These are phyloP conservation scores for Lamprologus ornatipinnis DNA, from an alignment of 2,113 vertebrate genomes.

Conservation along the genomic window DNA sequence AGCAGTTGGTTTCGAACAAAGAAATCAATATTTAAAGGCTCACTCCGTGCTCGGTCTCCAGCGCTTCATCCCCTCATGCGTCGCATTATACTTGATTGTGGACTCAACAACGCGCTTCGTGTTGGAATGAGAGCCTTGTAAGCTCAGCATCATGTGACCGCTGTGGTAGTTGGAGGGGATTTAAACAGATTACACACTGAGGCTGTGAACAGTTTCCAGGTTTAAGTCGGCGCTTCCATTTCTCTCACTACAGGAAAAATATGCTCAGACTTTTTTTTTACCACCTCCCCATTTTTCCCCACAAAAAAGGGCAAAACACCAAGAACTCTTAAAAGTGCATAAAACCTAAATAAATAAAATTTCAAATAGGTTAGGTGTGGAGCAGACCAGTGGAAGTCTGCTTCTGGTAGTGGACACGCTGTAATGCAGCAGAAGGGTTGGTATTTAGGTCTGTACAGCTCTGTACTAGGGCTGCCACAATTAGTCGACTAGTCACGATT, in stretches of 20 bases:
- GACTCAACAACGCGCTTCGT: neutral
- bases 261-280: neutral
- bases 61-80: slow-evolving; percentile 25
- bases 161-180: neutral
- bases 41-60: slow-evolving; percentile 35
- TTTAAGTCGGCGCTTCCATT: neutral
- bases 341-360: neutral
- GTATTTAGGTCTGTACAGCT: neutral
- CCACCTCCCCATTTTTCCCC: neutral
- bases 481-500: too few relatives aligned
- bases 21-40: slow-evolving; percentile 64
- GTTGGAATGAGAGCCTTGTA: neutral
- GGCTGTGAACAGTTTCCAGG: neutral
- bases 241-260: neutral
- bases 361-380: neutral
- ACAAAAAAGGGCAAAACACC: neutral
- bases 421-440: neutral
- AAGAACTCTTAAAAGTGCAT: neutral
- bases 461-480: too few relatives aligned
- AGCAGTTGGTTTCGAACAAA: slow-evolving; percentile 58
- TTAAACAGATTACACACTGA: neutral
- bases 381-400: neutral
- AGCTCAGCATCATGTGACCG: neutral
- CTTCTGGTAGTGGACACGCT: neutral
- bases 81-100: slow-evolving; percentile 10